Conservation (phyloP, 2,113 vertebrate genomes). For the Platysternon megacephalum region DNA sequence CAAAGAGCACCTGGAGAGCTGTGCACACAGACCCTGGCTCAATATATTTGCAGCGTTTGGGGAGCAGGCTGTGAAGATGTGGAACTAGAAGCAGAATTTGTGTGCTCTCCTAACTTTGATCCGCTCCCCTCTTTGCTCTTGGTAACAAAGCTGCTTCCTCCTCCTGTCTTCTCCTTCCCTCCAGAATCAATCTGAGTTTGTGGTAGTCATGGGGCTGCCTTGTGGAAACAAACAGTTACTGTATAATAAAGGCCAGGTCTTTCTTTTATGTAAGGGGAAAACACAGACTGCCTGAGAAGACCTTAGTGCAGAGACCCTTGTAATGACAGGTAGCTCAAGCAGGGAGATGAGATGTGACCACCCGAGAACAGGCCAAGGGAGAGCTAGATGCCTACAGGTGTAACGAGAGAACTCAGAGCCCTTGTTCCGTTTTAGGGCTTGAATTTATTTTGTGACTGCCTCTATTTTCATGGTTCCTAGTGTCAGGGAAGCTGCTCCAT, state of each 20-base stretch:
- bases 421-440: background rate
- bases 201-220: background rate
- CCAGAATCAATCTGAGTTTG: slow-evolving; percentile 17
- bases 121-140: background rate
- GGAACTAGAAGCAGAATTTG: background rate
- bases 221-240: background rate
- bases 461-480: background rate
- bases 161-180: slow-evolving; percentile 6
- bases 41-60: background rate
- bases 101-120: background rate
- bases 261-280: slow-evolving; percentile 30
- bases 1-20: background rate
- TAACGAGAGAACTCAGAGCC: background rate
- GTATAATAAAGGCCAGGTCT: slow-evolving; percentile 2
- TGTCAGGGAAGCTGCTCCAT: background rate
- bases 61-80: background rate
- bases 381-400: background rate
- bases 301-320: background rate
- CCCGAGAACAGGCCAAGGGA: accelerated
- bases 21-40: background rate
- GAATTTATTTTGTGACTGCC: background rate
- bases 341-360: background rate
- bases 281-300: background rate
- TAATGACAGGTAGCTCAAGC: background rate
- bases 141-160: background rate